Evolutionary conservation across 1,140 invertebrate species (phyloP), one percentile per base, ranked within the genome.

Genomic region (Luehdorfia chinensis): DNA sequence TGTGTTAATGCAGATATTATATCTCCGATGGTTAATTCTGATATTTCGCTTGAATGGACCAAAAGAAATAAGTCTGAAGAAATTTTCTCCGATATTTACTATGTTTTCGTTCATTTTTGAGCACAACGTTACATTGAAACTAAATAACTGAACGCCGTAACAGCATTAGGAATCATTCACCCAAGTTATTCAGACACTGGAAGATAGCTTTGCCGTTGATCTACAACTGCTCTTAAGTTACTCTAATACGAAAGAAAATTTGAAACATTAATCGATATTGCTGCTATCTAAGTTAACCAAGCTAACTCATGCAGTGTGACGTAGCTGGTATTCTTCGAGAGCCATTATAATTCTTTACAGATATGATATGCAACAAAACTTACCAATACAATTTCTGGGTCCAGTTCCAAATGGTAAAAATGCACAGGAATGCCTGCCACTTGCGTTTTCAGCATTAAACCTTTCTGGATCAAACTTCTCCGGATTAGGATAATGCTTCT

Each of bases 401-500:
- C 90, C 91, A 13, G 64, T 52, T 12, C 90, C 90, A 62, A 92
- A 92, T 0, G 90, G 88, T 31, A 90, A 50, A 56, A 77, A 91
- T 1, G 84, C 66, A 34, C 81, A 88, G 0, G 79, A 74, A 33
- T 84, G 70, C 45, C 78, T 68, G 3, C 67, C 67, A 0, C 53
- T 59, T 31, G 78, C 87, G 19, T 80, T 72, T 43, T 89, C 80
- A 1, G 71, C 47, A n/a, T 47, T 53, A 50, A 87, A 88, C 48
- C 85, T 63, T 21, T 21, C 19, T 6, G 19, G 19, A 21, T 21
- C 19, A 6, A 21, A 21, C 19, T 21, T 21, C 19, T 11, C 66
- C 1, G 91, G 91, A 8, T 72, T 47, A 0, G 50, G 47, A 19
- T 59, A 72, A 34, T 64, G 53, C 30, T 62, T 55, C 12, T 50